Percentiles rank a stretch among this genome's conserved stretches.
Evolutionary conservation across 2,113 vertebrate genomes (phyloP).

Genomic region (Calidris pygmaea): DNA sequence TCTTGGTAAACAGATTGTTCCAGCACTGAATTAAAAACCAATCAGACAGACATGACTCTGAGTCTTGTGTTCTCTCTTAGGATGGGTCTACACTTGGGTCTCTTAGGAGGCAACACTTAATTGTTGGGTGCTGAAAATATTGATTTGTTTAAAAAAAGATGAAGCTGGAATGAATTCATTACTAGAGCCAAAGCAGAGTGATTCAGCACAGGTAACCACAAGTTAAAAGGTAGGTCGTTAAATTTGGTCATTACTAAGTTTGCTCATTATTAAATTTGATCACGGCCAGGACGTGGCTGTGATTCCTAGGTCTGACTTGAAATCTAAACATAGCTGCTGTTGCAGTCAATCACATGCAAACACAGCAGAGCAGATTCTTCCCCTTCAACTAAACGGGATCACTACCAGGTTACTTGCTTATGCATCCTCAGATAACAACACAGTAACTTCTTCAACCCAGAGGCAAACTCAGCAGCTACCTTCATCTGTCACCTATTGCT

Average conservation of each 20-base stretch:
- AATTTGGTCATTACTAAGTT: not conserved
- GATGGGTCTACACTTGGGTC: not conserved
- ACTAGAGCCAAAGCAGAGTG: not conserved
- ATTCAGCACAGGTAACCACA: not conserved
- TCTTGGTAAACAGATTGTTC: conserved; percentile 13
- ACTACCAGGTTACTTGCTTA: not conserved
- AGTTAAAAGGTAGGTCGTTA: not conserved
- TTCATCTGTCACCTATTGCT: not conserved
- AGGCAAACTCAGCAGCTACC: not conserved
- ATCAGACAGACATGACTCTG: not conserved
- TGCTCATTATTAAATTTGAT: not conserved
- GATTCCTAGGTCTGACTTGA: not conserved
- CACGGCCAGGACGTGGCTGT: not conserved
- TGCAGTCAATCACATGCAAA: not conserved
- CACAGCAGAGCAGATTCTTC: not conserved
- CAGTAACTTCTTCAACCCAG: not conserved
- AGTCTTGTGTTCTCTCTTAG: not conserved
- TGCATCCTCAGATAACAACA: not conserved
- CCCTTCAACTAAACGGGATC: not conserved
- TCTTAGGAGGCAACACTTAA: not conserved
- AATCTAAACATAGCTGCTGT: not conserved
- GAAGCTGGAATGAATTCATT: not conserved
- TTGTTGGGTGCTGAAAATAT: not conserved
- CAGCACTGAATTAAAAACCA: conserved; percentile 19
- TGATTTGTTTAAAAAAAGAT: not conserved